Percentiles rank a stretch among this genome's conserved stretches.
Conservation (phyloP, 2,888 invertebrate genomes). For the Hedychridium roseum region DNA sequence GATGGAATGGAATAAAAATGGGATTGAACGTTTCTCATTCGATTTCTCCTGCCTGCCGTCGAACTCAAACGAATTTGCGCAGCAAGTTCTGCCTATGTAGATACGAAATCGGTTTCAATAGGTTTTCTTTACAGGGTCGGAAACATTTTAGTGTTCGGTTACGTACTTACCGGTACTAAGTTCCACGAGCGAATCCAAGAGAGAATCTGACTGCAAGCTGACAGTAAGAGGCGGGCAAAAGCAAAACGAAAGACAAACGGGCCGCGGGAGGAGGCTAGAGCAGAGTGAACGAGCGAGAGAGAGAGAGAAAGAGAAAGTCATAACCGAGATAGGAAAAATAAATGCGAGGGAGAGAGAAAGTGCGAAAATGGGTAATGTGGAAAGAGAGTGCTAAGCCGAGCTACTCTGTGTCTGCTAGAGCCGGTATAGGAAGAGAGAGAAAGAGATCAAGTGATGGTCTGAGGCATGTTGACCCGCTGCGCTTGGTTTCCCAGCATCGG, state of each 20-base stretch:
- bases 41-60: too few species aligned
- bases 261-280: slow-evolving; percentile 6
- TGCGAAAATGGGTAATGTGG: slow-evolving; percentile 33
- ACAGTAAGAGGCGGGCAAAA: too few species aligned
- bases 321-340: slow-evolving; percentile 13
- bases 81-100: too few species aligned
- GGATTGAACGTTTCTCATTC: too few species aligned
- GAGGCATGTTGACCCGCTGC: slow-evolving; percentile 54
- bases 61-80: too few species aligned
- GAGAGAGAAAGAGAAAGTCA: slow-evolving; percentile 14
- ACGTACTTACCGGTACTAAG: too few species aligned
- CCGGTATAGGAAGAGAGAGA: slow-evolving; percentile 47
- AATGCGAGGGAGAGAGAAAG: slow-evolving; percentile 23
- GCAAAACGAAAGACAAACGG: slow-evolving; percentile 1
- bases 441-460: slow-evolving; percentile 51
- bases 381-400: slow-evolving; percentile 55
- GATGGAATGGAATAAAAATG: too few species aligned
- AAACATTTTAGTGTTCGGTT: too few species aligned
- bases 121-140: too few species aligned
- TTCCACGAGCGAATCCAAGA: too few species aligned
- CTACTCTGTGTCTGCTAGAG: slow-evolving; percentile 57
- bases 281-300: slow-evolving; percentile 18
- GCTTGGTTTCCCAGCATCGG: slow-evolving; percentile 59
- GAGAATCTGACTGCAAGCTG: too few species aligned
- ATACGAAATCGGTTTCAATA: too few species aligned